These are phyloP conservation scores for Gopherus evgoodei DNA, from an alignment of 2,113 vertebrate species.

Conservation along the genomic window DNA sequence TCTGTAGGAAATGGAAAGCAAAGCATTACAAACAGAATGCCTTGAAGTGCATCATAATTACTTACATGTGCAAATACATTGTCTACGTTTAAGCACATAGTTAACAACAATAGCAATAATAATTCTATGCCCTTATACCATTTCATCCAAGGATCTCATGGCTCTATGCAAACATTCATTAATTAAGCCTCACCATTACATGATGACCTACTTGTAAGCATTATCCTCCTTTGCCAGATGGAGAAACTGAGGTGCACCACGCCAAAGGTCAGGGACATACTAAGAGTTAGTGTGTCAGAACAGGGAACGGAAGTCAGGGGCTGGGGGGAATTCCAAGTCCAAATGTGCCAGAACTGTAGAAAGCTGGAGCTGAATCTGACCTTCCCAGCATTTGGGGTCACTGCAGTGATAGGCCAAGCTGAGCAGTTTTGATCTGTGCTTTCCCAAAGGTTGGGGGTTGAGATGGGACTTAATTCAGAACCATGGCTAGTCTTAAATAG, in stretches of 20 bases:
- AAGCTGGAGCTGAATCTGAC: background rate
- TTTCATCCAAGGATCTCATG: constrained; percentile 28
- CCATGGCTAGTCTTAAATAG: background rate
- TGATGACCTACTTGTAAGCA: background rate
- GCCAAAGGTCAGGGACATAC: background rate
- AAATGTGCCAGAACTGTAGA: background rate
- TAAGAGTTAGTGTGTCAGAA: background rate
- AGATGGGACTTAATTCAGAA: background rate
- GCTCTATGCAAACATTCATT: constrained; percentile 12
- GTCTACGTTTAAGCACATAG: constrained; percentile 77
- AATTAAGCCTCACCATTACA: constrained; percentile 5
- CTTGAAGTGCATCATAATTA: constrained; percentile 85
- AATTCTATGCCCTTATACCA: constrained; percentile 45
- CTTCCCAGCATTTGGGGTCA: background rate
- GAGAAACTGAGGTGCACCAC: background rate
- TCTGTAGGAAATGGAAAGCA: constrained; percentile 86
- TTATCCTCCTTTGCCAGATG: background rate
- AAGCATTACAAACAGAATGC: constrained; percentile 83
- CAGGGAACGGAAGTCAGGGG: background rate
- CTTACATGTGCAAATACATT: constrained; percentile 85
- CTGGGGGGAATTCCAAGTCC: background rate
- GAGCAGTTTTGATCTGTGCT: background rate
- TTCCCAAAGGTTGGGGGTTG: background rate
- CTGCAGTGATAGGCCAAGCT: background rate
- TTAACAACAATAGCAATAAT: constrained; percentile 73